Evolutionary conservation across 2,888 invertebrate genomes (phyloP).

Genomic region (Drosophila prostipennis): DNA sequence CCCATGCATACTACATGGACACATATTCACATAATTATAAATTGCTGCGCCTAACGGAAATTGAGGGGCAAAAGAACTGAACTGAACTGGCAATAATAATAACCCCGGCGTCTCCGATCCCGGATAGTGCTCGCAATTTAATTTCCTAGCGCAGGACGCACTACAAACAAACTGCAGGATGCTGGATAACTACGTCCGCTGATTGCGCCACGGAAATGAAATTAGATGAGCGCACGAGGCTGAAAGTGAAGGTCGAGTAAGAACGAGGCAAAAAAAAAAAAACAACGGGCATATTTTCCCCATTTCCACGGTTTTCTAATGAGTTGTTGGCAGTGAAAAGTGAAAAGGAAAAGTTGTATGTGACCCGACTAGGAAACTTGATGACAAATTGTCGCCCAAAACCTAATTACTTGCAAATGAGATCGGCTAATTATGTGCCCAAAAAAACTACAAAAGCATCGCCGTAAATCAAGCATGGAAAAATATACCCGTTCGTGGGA

Average conservation of each 20-base stretch:
- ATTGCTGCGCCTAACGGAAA: constrained; percentile 51
- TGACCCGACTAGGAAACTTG: constrained; percentile 56
- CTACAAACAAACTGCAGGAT: constrained; percentile 46
- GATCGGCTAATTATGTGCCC: constrained; percentile 54
- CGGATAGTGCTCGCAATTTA: constrained; percentile 72
- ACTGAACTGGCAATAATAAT: too few relatives aligned
- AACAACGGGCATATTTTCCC: neutral
- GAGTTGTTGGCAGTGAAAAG: constrained; percentile 47
- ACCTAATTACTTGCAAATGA: constrained; percentile 70
- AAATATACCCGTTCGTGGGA: neutral
- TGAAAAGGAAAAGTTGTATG: constrained; percentile 60
- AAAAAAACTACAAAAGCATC: constrained; percentile 1
- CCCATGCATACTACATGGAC: neutral
- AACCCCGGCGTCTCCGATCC: constrained; percentile 21
- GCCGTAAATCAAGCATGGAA: neutral
- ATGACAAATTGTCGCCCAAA: constrained; percentile 56
- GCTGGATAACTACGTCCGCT: constrained; percentile 53
- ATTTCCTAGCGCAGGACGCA: constrained; percentile 55
- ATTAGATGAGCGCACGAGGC: constrained; percentile 45
- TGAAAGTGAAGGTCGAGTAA: constrained; percentile 1
- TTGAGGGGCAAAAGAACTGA: constrained; percentile 28
- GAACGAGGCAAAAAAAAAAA: neutral
- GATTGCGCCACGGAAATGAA: constrained; percentile 64
- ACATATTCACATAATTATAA: constrained; percentile 57
- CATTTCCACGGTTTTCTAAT: constrained; percentile 38